A percentile compares a stretch with the other conserved stretches of the same genome.
These are phyloP conservation scores for Panagrolaimus sp. DNA, from an alignment of 1,140 invertebrate genomes.

Conservation along the genomic window DNA sequence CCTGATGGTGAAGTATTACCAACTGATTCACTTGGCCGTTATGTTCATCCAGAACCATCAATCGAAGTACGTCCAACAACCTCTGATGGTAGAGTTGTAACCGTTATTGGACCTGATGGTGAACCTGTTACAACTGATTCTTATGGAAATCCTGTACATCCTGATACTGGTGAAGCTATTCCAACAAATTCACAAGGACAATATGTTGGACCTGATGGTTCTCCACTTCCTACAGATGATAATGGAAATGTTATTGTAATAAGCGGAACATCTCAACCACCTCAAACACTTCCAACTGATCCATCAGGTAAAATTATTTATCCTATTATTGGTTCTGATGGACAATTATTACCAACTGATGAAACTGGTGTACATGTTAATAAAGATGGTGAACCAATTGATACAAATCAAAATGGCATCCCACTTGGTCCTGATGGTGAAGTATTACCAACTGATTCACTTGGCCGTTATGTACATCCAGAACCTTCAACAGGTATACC, in stretches of 20 bases:
- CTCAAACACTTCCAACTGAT: conserved; percentile 27
- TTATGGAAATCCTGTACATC: not conserved
- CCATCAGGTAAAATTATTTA: conserved; percentile 17
- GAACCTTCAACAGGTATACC: conserved; percentile 1
- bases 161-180: conserved; percentile 1
- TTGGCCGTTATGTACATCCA: not conserved
- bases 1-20: conserved; percentile 3
- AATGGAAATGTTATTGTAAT: conserved; percentile 5
- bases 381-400: conserved; percentile 19
- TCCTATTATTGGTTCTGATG: conserved; percentile 32
- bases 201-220: conserved; percentile 20
- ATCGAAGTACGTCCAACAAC: not conserved
- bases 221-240: conserved; percentile 15
- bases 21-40: not conserved
- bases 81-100: too few relatives aligned
- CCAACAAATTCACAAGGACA: conserved; percentile 8
- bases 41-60: not conserved
- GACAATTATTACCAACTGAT: conserved; percentile 36
- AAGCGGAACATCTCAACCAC: not conserved
- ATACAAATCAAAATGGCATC: conserved; percentile 9
- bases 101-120: too few relatives aligned
- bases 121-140: not conserved
- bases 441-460: not conserved
- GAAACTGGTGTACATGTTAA: conserved; percentile 27
- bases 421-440: conserved; percentile 14